These are phyloP conservation scores for Sthenelais limicola DNA, from an alignment of 2,888 invertebrate genomes.

Conservation along the genomic window DNA sequence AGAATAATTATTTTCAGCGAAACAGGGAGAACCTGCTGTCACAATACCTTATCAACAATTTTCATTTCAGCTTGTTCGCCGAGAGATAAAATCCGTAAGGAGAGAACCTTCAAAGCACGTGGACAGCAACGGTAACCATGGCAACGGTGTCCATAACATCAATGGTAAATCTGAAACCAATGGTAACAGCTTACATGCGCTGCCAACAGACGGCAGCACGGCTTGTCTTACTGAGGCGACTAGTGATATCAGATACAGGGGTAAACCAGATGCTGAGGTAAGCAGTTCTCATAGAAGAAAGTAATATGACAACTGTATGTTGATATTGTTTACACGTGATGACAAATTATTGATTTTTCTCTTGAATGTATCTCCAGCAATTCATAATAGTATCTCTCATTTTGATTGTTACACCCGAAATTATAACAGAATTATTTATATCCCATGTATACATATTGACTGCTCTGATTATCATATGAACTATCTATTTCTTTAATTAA, in stretches of 20 bases:
- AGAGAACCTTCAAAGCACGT: not conserved
- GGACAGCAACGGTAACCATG: constrained; percentile 33
- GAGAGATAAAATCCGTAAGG: not conserved
- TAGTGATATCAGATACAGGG: constrained; percentile 1
- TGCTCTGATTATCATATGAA: too few species aligned
- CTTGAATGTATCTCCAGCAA: too few species aligned
- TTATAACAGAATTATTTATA: too few species aligned
- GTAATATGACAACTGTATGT: too few species aligned
- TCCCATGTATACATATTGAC: too few species aligned
- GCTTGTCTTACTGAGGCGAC: not conserved
- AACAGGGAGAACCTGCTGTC: constrained; percentile 10
- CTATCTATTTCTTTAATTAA: too few species aligned
- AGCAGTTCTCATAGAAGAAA: too few species aligned
- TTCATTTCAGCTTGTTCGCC: not conserved
- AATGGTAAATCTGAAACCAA: not conserved
- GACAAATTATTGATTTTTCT: too few species aligned
- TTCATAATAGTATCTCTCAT: too few species aligned
- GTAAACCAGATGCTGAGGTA: constrained; percentile 62
- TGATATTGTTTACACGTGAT: too few species aligned
- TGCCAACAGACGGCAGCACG: constrained; percentile 27
- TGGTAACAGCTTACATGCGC: not conserved
- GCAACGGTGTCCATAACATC: not conserved
- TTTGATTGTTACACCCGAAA: too few species aligned
- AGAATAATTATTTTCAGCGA: too few species aligned
- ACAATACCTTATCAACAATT: not conserved